Evolutionary conservation across 2,113 vertebrate species (phyloP), one percentile per base, ranked within the genome.

Genomic region (Coptodon bakossiorum): DNA sequence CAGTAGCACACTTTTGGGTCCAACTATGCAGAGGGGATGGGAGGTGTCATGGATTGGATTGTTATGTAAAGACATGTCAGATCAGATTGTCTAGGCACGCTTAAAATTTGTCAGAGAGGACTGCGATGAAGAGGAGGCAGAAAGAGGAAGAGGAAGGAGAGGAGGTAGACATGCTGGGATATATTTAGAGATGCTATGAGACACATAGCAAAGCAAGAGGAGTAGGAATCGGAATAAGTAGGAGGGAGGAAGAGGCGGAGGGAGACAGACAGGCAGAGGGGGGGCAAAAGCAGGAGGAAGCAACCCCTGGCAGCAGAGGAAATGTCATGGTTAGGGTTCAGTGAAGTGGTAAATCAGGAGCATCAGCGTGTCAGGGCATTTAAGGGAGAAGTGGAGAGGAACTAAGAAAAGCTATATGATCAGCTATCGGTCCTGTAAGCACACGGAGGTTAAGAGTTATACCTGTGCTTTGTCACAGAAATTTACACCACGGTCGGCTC

Each of bases 61-160:
- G 94, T 95, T 96, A 94, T 93, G 92, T 94, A 96, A 96, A 95
- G 91, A 87, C 92, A 83, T 91, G 95, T 96, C 96, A 92, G 90
- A 96, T 94, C 56, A 81, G 85, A 95, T 96, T 91, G 94, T 92
- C 92, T 84, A 84, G 92, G 92, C 91, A 90, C 48, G 84, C 92
- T 93, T 91, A 94, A 50, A 95, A 95, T 95, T 95, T 94, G 93
- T 95, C 92, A 94, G 93, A 95, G 95, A 94, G 93, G 85, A 86
- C 89, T 40, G 92, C 86, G 91, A 93, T 90, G 90, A 93, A 93
- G 86, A 88, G 92, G 89, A 92, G 91, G 90, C 87, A 93, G 79
- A 66, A 79, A 85, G 92, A 90, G 91, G 78, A 85, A 93, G 91
- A 86, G 92, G 91, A 91, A 85, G 84, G 68, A 93, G 86, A 88